Evolutionary conservation across 1,140 invertebrate genomes (phyloP).

Genomic region (Ganaspis sp.): DNA sequence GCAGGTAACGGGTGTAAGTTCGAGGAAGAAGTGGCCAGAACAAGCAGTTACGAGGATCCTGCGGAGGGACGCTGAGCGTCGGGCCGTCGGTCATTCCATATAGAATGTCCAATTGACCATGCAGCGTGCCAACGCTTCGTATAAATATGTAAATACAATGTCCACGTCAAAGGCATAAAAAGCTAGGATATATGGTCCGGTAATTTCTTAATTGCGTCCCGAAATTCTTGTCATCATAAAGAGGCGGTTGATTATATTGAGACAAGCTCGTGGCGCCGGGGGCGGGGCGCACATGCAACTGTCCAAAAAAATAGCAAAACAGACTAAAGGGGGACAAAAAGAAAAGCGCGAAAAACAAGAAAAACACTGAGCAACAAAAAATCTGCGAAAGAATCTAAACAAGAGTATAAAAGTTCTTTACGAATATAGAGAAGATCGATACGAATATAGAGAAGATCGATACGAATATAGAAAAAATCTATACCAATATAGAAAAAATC

Average conservation of each 20-base stretch:
- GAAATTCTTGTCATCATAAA: slow-evolving; percentile 76
- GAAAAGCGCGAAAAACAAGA: not conserved
- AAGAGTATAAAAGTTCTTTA: no score
- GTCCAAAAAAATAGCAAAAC: no score
- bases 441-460: no score
- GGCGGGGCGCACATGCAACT: slow-evolving; percentile 8
- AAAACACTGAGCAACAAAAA: no score
- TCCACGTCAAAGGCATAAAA: slow-evolving; percentile 68
- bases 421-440: no score
- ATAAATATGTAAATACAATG: slow-evolving; percentile 70
- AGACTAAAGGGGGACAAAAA: no score
- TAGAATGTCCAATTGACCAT: slow-evolving; percentile 44
- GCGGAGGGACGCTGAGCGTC: slow-evolving; percentile 44
- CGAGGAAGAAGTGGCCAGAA: slow-evolving; percentile 44
- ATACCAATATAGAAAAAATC: no score
- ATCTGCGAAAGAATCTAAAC: no score
- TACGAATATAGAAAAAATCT: no score
- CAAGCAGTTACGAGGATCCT: slow-evolving; percentile 34
- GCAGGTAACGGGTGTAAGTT: slow-evolving; percentile 49
- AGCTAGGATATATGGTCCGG: slow-evolving; percentile 72
- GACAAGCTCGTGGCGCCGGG: slow-evolving; percentile 58
- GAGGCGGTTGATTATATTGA: slow-evolving; percentile 68
- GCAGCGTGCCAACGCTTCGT: slow-evolving; percentile 50
- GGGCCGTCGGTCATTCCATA: slow-evolving; percentile 48
- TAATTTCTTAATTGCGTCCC: slow-evolving; percentile 76